Conservation (phyloP, 2,113 vertebrate genomes). For the Antechinus flavipes region DNA sequence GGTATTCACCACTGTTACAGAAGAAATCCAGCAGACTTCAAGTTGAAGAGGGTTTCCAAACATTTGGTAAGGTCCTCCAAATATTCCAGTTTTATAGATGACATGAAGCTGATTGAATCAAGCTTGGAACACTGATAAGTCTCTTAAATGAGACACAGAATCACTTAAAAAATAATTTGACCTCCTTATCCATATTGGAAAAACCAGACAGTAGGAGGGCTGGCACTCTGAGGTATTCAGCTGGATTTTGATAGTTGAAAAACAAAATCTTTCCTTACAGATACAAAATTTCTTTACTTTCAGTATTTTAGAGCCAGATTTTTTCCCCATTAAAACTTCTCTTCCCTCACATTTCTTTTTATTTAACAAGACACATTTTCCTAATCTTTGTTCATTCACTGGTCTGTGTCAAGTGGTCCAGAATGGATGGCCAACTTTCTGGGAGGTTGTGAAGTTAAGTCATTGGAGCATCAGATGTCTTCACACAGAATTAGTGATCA, state of each 20-base stretch:
- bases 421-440: neutral
- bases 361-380: neutral
- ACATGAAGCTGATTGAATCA: neutral
- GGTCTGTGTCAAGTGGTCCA: neutral
- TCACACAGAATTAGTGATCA: neutral
- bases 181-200: neutral
- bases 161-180: neutral
- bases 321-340: neutral
- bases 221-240: neutral
- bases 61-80: neutral
- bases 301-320: neutral
- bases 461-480: neutral
- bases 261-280: neutral
- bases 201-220: neutral
- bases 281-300: conserved; percentile 13
- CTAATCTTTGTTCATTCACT: neutral
- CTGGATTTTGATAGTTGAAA: neutral
- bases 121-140: neutral
- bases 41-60: neutral
- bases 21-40: neutral
- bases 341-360: no score
- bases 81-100: neutral
- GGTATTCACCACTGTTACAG: neutral
- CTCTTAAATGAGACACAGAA: neutral
- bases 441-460: no score